Percentiles rank a stretch among this genome's conserved stretches.
These are phyloP conservation scores for Sinohyriopsis cumingii DNA, from an alignment of 2,888 invertebrate species.

Conservation along the genomic window DNA sequence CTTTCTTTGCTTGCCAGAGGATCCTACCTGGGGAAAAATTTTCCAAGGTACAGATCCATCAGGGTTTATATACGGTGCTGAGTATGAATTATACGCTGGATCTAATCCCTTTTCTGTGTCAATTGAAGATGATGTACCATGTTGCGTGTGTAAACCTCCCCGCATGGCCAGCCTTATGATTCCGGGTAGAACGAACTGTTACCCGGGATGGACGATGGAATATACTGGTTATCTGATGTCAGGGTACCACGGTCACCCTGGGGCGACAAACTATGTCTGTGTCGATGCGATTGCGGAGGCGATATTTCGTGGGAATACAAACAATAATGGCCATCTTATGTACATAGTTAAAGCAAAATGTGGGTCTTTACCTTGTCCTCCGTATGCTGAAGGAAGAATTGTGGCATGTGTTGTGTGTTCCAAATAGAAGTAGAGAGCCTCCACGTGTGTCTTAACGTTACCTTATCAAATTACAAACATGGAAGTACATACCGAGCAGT, in stretches of 20 bases:
- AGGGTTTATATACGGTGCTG: conserved; percentile 17
- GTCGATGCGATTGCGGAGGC: conserved; percentile 35
- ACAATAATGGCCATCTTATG: conserved; percentile 30
- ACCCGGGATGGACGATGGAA: conserved; percentile 35
- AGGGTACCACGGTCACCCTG: conserved; percentile 10
- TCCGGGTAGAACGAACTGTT: conserved; percentile 24
- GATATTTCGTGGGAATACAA: conserved; percentile 8
- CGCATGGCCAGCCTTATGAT: conserved; percentile 6
- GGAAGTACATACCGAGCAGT: too few species aligned
- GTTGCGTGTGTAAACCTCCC: conserved; percentile 14
- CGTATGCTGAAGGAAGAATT: conserved; percentile 31
- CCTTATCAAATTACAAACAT: too few species aligned
- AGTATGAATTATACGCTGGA: conserved; percentile 7
- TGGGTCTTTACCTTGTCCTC: conserved; percentile 46
- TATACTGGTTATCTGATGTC: conserved; percentile 40
- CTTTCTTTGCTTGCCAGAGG: conserved; percentile 16
- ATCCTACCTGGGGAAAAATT: conserved; percentile 20
- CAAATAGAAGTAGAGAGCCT: not conserved
- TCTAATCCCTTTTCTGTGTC: conserved; percentile 1
- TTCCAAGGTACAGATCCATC: not conserved
- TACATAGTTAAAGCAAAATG: conserved; percentile 35
- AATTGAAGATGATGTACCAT: conserved; percentile 16
- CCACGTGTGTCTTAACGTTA: not conserved
- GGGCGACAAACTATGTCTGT: conserved; percentile 27
- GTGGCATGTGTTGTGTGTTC: conserved; percentile 47